Percentiles rank a stretch among this genome's conserved stretches.
phyloP scores from a whole-genome alignment of 2,113 vertebrate genomes.

The Cinclus cinclus region DNA sequence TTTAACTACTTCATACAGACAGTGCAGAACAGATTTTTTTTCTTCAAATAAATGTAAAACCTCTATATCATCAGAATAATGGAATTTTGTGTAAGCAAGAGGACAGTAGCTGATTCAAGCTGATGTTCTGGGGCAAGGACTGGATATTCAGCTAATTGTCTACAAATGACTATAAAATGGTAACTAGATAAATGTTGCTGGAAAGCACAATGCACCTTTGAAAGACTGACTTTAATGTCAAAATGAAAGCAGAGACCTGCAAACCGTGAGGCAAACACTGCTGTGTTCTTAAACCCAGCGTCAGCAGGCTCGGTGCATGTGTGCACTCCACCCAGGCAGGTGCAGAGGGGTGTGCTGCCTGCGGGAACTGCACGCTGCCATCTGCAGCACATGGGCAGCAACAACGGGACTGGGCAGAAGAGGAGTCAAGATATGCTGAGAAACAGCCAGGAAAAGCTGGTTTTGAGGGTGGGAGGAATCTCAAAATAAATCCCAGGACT shows the following conservation, averaged over 20 bases:
- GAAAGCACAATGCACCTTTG: background rate
- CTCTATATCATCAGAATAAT: background rate
- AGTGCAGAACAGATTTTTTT: background rate
- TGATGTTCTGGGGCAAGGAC: background rate
- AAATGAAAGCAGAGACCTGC: background rate
- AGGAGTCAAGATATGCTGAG: background rate
- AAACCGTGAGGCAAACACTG: background rate
- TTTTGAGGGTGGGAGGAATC: background rate
- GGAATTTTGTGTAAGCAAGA: background rate
- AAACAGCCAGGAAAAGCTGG: background rate
- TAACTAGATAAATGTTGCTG: background rate
- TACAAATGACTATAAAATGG: background rate
- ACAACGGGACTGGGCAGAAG: background rate
- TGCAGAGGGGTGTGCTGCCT: rapidly evolving
- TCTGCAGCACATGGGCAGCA: background rate
- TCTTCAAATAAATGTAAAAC: background rate
- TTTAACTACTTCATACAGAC: background rate
- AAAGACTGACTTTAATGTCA: background rate
- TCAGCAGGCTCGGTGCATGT: background rate
- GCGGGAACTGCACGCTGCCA: rapidly evolving
- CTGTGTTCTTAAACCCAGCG: background rate
- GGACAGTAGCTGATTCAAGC: background rate
- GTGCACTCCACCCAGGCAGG: rapidly evolving
- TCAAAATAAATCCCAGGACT: background rate
- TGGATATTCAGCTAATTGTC: background rate